A percentile compares a stretch with the other conserved stretches of the same genome.
Evolutionary conservation across 1,140 invertebrate genomes (phyloP).

Genomic region (Drepana arcuata): DNA sequence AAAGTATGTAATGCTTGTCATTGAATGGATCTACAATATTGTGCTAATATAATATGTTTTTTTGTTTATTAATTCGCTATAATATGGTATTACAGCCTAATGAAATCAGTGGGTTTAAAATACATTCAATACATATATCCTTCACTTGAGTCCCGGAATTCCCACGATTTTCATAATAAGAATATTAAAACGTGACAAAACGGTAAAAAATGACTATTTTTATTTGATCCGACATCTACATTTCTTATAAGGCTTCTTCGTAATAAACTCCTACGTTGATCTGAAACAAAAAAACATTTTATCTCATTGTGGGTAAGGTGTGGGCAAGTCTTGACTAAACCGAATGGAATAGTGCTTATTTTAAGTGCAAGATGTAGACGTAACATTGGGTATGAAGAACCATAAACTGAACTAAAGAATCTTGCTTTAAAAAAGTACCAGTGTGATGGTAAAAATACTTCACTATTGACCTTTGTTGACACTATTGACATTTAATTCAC

Average conservation of each 20-base stretch:
- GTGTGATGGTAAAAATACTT: too few relatives aligned
- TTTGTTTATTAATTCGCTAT: neutral
- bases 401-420: too few relatives aligned
- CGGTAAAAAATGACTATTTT: constrained; percentile 52
- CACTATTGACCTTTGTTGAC: too few relatives aligned
- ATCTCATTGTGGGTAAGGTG: too few relatives aligned
- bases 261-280: constrained; percentile 69
- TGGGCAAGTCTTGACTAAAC: too few relatives aligned
- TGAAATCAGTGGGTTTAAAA: neutral
- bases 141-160: constrained; percentile 58
- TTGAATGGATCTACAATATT: neutral
- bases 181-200: constrained; percentile 39
- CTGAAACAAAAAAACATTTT: constrained; percentile 45
- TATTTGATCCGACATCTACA: constrained; percentile 41
- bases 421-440: too few relatives aligned
- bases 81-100: neutral
- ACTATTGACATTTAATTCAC: too few relatives aligned
- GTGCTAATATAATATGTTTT: neutral
- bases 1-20: too few relatives aligned
- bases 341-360: too few relatives aligned
- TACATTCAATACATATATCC: neutral
- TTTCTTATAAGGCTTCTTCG: constrained; percentile 68
- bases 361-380: too few relatives aligned
- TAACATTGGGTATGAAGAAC: too few relatives aligned
- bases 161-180: constrained; percentile 44